Percentiles rank a stretch among this genome's conserved stretches.
phyloP scores from a whole-genome alignment of 2,888 invertebrate genomes.

The Amaurobius ferox region DNA sequence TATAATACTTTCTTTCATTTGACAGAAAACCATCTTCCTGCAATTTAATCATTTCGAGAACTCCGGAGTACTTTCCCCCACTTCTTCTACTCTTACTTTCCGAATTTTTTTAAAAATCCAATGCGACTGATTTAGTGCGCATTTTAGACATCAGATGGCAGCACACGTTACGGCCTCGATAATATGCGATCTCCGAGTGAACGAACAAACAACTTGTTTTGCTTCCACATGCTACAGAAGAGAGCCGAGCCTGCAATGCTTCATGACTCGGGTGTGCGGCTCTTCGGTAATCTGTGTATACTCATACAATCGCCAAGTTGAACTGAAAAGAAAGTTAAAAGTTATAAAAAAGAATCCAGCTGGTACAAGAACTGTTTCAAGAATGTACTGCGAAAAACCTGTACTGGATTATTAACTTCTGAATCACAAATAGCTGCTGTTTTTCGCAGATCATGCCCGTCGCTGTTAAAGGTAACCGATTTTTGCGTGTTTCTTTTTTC shows the following conservation, averaged over 20 bases:
- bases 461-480: slow-evolving; percentile 12
- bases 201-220: slow-evolving; percentile 13
- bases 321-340: background rate
- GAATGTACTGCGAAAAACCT: slow-evolving; percentile 8
- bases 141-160: background rate
- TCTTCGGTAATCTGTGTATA: background rate
- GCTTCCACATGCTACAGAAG: background rate
- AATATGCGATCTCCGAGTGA: background rate
- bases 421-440: background rate
- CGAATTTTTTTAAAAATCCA: no score
- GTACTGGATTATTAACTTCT: slow-evolving; percentile 9
- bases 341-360: no score
- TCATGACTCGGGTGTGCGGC: background rate
- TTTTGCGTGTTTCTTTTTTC: slow-evolving; percentile 16
- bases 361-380: background rate
- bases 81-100: no score
- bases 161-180: background rate
- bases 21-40: no score
- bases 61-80: no score
- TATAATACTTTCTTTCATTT: no score
- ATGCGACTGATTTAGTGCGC: no score
- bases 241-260: background rate
- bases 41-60: no score
- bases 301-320: slow-evolving; percentile 6
- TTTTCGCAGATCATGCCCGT: slow-evolving; percentile 9